Conservation (phyloP, 2,113 vertebrate species). For the Thunnus maccoyii region DNA sequence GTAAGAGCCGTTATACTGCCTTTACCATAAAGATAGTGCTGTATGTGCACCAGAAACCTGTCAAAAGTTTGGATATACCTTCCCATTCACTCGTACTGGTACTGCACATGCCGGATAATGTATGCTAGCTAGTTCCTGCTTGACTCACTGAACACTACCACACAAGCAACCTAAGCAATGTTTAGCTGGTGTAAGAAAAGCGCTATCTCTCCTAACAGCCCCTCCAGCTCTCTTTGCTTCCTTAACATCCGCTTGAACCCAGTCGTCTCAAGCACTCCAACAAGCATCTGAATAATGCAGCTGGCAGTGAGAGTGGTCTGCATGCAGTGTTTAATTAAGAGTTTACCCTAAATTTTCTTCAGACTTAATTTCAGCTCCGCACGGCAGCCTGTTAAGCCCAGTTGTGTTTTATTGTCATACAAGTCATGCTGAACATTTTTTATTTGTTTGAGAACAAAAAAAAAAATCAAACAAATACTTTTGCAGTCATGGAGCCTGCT, state of each 20-base stretch:
- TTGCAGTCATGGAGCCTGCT: neutral
- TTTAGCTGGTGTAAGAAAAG: conserved; percentile 43
- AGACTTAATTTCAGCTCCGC: conserved; percentile 17
- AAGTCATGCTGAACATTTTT: conserved; percentile 16
- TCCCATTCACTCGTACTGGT: no score
- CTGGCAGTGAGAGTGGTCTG: conserved; percentile 59
- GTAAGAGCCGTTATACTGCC: conserved; percentile 84
- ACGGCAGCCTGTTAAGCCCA: neutral
- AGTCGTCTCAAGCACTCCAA: conserved; percentile 54
- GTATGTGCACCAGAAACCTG: neutral
- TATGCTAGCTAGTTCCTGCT: conserved; percentile 16
- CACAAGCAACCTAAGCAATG: conserved; percentile 43
- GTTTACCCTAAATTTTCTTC: conserved; percentile 45
- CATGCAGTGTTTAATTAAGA: conserved; percentile 74
- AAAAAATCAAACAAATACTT: neutral
- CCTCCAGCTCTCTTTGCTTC: conserved; percentile 45
- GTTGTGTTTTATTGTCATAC: conserved; percentile 32
- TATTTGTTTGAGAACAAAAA: neutral
- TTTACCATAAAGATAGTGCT: neutral
- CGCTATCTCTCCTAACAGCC: conserved; percentile 39
- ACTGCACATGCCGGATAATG: conserved; percentile 7
- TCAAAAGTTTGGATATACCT: no score
- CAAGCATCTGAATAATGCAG: conserved; percentile 74
- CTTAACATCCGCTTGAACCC: conserved; percentile 51
- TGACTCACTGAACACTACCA: conserved; percentile 25